These are phyloP conservation scores for Muntiacus reevesi DNA, from an alignment of 2,113 vertebrate species.

Conservation along the genomic window DNA sequence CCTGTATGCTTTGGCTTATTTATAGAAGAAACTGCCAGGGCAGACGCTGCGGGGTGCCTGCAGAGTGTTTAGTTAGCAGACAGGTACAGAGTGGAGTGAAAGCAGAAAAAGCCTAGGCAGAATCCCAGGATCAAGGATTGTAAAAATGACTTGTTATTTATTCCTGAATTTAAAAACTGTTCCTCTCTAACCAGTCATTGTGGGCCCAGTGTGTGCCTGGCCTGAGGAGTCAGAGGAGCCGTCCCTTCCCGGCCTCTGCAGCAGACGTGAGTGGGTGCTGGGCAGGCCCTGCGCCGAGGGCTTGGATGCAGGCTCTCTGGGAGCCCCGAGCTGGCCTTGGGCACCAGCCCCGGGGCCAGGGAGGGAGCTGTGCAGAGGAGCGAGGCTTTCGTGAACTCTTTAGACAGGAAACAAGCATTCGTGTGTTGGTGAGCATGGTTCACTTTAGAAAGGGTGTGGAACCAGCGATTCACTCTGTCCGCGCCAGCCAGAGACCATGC, in stretches of 20 bases:
- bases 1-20: not conserved
- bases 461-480: not conserved
- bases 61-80: not conserved
- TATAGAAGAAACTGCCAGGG: not conserved
- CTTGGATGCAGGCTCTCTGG: not conserved
- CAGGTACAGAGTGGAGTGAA: not conserved
- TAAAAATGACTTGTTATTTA: not conserved
- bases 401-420: not conserved
- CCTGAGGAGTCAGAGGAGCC: not conserved
- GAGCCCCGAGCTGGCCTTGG: not conserved
- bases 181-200: not conserved
- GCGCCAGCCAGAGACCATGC: not conserved
- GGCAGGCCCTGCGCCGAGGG: not conserved
- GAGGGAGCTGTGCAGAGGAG: not conserved
- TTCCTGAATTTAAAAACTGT: not conserved
- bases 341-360: not conserved
- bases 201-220: not conserved
- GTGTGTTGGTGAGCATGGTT: not conserved
- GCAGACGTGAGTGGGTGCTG: not conserved
- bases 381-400: not conserved
- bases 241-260: not conserved
- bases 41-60: not conserved
- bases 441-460: not conserved
- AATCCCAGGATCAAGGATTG: not conserved
- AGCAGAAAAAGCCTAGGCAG: not conserved